Conservation (phyloP, 2,113 vertebrate genomes). For the Diphyllodes magnificus region DNA sequence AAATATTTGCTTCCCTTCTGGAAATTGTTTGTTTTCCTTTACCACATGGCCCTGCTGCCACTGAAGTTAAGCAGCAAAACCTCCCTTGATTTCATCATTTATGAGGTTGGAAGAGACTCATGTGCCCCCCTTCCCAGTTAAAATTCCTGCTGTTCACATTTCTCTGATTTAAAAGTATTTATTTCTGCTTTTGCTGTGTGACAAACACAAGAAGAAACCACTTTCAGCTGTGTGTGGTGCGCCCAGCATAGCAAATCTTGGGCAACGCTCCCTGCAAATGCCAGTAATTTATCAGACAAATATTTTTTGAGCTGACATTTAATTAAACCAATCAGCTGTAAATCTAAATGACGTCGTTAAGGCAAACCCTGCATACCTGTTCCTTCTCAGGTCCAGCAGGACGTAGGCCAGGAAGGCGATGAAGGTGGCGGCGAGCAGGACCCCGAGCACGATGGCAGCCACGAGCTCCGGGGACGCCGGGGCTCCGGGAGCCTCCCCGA, state of each 20-base stretch:
- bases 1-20: neutral
- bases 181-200: neutral
- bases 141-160: neutral
- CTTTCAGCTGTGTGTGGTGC: accelerated
- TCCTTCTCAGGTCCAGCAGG: conserved; percentile 35
- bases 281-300: neutral
- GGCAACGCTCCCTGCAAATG: neutral
- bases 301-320: neutral
- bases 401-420: conserved; percentile 31
- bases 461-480: neutral
- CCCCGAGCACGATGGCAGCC: conserved; percentile 13
- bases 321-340: neutral
- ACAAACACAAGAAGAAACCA: neutral
- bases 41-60: neutral
- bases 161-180: neutral
- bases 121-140: neutral
- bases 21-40: neutral
- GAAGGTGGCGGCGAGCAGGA: conserved; percentile 49
- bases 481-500: neutral
- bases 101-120: neutral
- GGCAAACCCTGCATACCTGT: conserved; percentile 8
- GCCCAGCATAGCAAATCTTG: neutral
- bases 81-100: neutral
- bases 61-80: neutral
- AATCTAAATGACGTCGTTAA: neutral